Percentiles rank a stretch among this genome's conserved stretches.
Evolutionary conservation across 2,113 vertebrate species (phyloP).

Genomic region (Ranitomeya variabilis): DNA sequence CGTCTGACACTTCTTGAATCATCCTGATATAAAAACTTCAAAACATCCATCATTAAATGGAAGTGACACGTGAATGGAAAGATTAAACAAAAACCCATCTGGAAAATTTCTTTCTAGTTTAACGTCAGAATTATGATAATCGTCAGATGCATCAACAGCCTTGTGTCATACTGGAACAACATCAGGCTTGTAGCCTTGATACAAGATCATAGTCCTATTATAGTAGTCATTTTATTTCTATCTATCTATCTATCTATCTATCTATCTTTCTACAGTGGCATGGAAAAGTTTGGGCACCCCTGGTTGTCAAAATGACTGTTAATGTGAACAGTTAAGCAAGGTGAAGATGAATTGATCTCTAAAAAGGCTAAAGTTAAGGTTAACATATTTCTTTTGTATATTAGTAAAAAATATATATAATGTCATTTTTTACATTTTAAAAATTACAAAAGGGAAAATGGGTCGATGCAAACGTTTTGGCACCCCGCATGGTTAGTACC

Average conservation of each 20-base stretch:
- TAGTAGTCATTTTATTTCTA: not conserved
- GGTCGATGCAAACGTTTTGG: no score
- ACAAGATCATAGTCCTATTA: not conserved
- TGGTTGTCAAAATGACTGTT: no score
- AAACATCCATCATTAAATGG: not conserved
- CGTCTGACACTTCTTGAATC: not conserved
- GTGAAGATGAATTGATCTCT: no score
- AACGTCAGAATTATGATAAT: not conserved
- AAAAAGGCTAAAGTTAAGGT: no score
- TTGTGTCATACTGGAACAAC: not conserved
- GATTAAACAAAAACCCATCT: not conserved
- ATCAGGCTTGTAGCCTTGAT: not conserved
- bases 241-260: constrained; percentile 5
- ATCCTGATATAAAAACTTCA: not conserved
- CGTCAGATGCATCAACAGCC: not conserved
- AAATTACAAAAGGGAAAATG: no score
- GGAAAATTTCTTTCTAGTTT: not conserved
- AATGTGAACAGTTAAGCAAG: no score
- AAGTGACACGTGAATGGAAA: constrained; percentile 1
- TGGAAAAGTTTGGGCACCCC: no score
- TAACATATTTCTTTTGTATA: no score
- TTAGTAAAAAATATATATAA: no score
- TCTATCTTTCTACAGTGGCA: not conserved
- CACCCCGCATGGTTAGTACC: no score
- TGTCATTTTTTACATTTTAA: no score